Base-by-base conservation (phyloP, 2,888 invertebrate genomes). In the Dione vanillae region DNA sequence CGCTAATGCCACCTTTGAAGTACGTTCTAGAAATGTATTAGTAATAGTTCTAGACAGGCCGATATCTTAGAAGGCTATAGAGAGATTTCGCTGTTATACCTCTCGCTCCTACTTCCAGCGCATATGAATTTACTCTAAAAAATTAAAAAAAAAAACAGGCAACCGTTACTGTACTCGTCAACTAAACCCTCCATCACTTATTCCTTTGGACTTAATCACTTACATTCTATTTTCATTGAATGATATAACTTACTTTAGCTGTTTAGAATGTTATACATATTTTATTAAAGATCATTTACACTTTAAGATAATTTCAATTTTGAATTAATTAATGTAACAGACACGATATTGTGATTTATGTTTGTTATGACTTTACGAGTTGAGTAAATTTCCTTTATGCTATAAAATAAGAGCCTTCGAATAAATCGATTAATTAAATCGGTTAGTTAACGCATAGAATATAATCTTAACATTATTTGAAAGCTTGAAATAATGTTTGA, bases 251-350 rank as follows among this genome's bases (percentile, higher is more conserved):
- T 73, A 61, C 72, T 61, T 58, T 83, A 84, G 85, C 82, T 85
- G 83, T 86, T 89, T 85, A 84, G 87, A 89, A 88, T 87, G 88
- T 89, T 86, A 19, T 16, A 56, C 19, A 85, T 87, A 81, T 79
- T 79, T 75, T 83, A 79, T 3, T 83, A 85, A 85, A 82, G 77
- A 62, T 58, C 59, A 59, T 64, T 47, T 62, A 45, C 35, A 43
- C 51, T 51, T 61, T 61, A 35, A 59, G 59, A 35, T 45, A 27
- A 61, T 61, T 61, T 61, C 27, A 35, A 61, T 45, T 61, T 61
- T 61, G 27, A 61, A 35, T 61, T 12, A 59, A 64, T 37, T 49
- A 49, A 19, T 51, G 1, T 37, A 37, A 37, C 16, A 40, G 49
- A 37, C 64, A 64, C 49, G 37, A 64, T 47, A 45, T 49, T 64